These are phyloP conservation scores for Mimas tiliae DNA, from an alignment of 2,888 invertebrate genomes.

Conservation along the genomic window DNA sequence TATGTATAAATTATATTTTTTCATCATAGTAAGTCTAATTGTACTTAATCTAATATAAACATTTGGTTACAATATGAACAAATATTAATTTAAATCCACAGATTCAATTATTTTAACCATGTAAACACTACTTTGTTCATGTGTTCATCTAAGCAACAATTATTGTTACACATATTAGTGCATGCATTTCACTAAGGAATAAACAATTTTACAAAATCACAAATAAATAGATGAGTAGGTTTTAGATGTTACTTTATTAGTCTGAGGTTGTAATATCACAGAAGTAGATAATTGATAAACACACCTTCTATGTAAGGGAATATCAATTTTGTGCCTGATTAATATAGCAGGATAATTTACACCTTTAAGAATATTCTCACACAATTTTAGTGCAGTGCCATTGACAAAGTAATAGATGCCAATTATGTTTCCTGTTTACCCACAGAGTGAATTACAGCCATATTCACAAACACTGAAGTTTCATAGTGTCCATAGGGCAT, in stretches of 20 bases:
- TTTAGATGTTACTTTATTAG: slow-evolving; percentile 12
- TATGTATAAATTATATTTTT: too few species aligned
- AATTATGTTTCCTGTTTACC: not conserved
- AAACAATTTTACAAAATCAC: not conserved
- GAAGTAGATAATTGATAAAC: slow-evolving; percentile 10
- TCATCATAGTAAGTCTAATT: not conserved
- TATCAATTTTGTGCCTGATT: slow-evolving; percentile 9
- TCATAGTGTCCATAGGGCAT: too few species aligned
- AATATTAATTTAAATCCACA: not conserved
- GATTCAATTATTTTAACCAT: not conserved
- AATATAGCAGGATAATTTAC: not conserved
- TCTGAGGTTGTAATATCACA: slow-evolving; percentile 16
- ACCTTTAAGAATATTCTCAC: not conserved
- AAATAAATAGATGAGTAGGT: slow-evolving; percentile 4
- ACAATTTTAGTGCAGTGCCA: not conserved
- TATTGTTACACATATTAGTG: slow-evolving; percentile 3
- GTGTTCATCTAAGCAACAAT: not conserved
- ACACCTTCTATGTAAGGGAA: not conserved
- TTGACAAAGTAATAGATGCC: not conserved
- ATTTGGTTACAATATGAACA: not conserved
- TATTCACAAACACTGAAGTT: not conserved
- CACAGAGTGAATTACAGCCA: too few species aligned
- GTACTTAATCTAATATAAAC: slow-evolving; percentile 7
- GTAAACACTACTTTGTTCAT: not conserved
- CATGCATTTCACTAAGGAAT: slow-evolving; percentile 7